Evolutionary conservation across 1,140 invertebrate species (phyloP).

Genomic region (Achroia grisella): DNA sequence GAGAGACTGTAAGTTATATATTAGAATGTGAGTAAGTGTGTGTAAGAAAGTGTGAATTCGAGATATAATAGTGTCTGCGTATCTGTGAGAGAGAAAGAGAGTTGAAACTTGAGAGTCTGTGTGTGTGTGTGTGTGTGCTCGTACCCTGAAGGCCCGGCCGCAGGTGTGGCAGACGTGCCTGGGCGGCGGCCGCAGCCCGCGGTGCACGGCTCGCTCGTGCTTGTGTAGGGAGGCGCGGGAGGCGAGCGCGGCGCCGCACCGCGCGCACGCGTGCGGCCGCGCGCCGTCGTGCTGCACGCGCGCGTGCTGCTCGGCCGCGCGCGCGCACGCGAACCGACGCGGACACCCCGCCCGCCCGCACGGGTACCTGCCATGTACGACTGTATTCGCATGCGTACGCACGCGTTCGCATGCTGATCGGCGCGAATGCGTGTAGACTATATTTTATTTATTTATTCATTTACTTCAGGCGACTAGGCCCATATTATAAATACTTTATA

Average conservation of each 20-base stretch:
- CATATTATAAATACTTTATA: no score
- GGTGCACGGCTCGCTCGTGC: slow-evolving; percentile 15
- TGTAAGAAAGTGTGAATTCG: no score
- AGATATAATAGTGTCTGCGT: no score
- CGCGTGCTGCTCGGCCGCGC: slow-evolving; percentile 18
- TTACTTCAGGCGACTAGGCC: no score
- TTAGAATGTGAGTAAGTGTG: not conserved
- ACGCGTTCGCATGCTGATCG: slow-evolving; percentile 26
- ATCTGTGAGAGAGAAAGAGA: no score
- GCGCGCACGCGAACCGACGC: no score
- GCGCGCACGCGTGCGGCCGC: slow-evolving; percentile 34
- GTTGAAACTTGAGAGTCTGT: no score
- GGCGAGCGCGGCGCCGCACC: slow-evolving; percentile 39
- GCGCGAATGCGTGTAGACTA: slow-evolving; percentile 21
- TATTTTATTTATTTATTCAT: no score
- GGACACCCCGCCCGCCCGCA: no score
- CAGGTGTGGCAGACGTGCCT: slow-evolving; percentile 28
- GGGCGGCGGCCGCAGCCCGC: slow-evolving; percentile 16
- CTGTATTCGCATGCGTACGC: no score
- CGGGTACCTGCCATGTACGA: no score
- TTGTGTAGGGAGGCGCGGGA: slow-evolving; percentile 9
- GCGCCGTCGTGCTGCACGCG: slow-evolving; percentile 26
- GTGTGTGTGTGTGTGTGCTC: not conserved
- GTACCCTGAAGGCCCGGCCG: slow-evolving; percentile 13
- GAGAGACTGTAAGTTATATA: not conserved